A percentile compares a stretch with the other conserved stretches of the same genome.
phyloP scores from a whole-genome alignment of 2,888 invertebrate species.

The Phyllotreta cruciferae region DNA sequence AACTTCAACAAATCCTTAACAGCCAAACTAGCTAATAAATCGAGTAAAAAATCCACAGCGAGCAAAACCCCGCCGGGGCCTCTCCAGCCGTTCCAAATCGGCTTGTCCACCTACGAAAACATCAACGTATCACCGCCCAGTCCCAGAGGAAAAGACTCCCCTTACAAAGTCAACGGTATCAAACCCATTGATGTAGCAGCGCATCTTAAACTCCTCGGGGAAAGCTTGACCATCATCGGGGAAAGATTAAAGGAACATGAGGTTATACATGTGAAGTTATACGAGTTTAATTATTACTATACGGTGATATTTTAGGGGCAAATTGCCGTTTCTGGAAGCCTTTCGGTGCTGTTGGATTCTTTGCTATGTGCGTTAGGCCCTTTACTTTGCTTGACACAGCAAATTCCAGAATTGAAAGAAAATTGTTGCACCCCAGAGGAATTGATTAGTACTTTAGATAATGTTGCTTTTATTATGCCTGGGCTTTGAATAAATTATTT shows the following conservation, averaged over 20 bases:
- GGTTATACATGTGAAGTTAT: conserved; percentile 57
- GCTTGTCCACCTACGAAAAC: conserved; percentile 45
- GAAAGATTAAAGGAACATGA: conserved; percentile 92
- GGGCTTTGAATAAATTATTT: conserved; percentile 64
- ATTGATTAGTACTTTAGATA: conserved; percentile 77
- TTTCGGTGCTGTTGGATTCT: conserved; percentile 92
- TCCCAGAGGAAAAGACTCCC: conserved; percentile 54
- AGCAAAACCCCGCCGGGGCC: conserved; percentile 47
- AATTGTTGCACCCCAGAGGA: conserved; percentile 65
- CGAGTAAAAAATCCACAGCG: conserved; percentile 28
- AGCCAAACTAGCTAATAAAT: conserved; percentile 29
- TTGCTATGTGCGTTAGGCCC: conserved; percentile 91
- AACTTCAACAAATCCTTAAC: conserved; percentile 33
- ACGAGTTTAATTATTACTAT: not conserved
- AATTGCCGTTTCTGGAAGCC: conserved; percentile 92
- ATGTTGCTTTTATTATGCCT: conserved; percentile 95
- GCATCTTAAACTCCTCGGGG: conserved; percentile 88
- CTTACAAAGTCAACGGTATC: conserved; percentile 73
- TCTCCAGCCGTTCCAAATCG: conserved; percentile 42
- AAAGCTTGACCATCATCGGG: conserved; percentile 92
- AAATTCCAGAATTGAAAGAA: conserved; percentile 77
- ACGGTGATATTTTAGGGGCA: conserved; percentile 86
- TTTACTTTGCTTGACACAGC: conserved; percentile 83
- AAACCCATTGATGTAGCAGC: conserved; percentile 91
- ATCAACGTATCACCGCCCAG: conserved; percentile 56